A percentile compares a stretch with the other conserved stretches of the same genome.
Conservation (phyloP, 2,113 vertebrate genomes). For the Phylloscopus trochiloides region DNA sequence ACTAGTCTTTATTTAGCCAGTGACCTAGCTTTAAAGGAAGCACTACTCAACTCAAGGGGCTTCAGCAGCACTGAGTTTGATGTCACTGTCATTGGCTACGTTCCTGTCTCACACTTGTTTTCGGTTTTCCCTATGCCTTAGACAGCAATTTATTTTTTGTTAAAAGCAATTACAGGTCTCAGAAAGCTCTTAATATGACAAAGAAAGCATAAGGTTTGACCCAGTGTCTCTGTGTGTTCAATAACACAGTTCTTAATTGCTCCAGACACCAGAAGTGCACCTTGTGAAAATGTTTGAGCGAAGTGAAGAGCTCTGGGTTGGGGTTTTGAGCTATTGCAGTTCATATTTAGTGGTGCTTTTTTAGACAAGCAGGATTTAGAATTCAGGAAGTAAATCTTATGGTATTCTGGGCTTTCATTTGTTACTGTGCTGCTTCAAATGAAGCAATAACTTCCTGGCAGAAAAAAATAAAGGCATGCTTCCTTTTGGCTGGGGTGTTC, state of each 20-base stretch:
- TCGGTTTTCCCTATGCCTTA: neutral
- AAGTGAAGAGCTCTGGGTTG: neutral
- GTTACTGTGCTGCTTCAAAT: neutral
- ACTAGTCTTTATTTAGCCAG: neutral
- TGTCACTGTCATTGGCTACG: neutral
- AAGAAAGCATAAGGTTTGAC: neutral
- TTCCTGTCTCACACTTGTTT: neutral
- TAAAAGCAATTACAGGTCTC: neutral
- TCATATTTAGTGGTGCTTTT: neutral
- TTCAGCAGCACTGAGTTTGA: neutral
- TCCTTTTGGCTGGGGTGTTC: neutral
- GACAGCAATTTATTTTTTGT: neutral
- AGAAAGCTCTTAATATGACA: neutral
- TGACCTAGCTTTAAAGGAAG: neutral
- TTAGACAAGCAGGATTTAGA: neutral
- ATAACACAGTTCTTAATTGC: neutral
- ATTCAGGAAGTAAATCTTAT: neutral
- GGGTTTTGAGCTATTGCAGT: neutral
- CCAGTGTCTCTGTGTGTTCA: neutral
- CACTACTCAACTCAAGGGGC: neutral
- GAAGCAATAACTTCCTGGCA: neutral
- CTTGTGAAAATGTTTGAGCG: neutral
- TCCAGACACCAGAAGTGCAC: neutral
- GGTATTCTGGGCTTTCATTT: constrained; percentile 14
- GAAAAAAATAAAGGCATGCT: neutral